These are phyloP conservation scores for Amblyjoppa fuscipennis DNA, from an alignment of 2,888 invertebrate genomes.

Conservation along the genomic window DNA sequence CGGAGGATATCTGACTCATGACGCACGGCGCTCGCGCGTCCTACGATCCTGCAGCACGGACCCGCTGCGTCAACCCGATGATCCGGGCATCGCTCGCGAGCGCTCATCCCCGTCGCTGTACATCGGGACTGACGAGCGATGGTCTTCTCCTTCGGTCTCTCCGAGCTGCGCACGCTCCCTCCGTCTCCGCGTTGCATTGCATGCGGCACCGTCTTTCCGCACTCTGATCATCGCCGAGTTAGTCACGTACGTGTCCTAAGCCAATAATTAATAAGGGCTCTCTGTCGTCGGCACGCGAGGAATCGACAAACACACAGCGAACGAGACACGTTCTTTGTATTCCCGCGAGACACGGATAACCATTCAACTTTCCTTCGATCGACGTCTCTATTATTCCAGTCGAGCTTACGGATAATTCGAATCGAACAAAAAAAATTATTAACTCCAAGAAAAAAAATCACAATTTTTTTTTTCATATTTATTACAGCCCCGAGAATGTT, in stretches of 20 bases:
- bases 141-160: constrained; percentile 2
- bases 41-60: constrained; percentile 69
- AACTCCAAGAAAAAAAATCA: not conserved
- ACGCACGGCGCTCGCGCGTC: constrained; percentile 77
- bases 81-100: constrained; percentile 47
- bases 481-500: too few species aligned
- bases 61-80: constrained; percentile 66
- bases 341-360: not conserved
- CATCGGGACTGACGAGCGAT: constrained; percentile 27
- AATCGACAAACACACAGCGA: constrained; percentile 2
- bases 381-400: not conserved
- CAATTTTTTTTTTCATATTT: not conserved
- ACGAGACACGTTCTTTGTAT: not conserved
- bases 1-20: constrained; percentile 83
- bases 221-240: constrained; percentile 20
- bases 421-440: not conserved
- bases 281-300: constrained; percentile 3
- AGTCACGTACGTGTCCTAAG: constrained; percentile 40
- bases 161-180: not conserved
- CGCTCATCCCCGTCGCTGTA: constrained; percentile 35
- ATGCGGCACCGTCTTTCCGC: constrained; percentile 2
- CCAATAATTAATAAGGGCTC: constrained; percentile 50
- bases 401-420: not conserved
- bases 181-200: not conserved
- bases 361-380: not conserved